A percentile compares a stretch with the other conserved stretches of the same genome.
Conservation (phyloP, 1,140 invertebrate species). For the Mylabris phalerata region DNA sequence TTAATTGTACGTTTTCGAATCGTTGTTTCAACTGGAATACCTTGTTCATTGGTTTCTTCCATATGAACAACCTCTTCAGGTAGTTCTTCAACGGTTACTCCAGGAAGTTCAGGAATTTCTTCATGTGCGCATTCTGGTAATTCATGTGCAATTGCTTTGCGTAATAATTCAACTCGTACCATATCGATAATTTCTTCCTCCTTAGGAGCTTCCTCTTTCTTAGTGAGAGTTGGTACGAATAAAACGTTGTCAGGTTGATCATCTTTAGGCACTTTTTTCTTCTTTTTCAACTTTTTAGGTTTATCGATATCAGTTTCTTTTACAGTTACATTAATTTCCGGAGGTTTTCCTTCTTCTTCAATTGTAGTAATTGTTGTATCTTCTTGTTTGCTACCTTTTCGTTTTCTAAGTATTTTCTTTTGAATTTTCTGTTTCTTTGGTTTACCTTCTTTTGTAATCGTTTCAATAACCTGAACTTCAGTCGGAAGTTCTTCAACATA, state of each 20-base stretch:
- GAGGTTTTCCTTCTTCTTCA: conserved; percentile 41
- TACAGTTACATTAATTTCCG: conserved; percentile 34
- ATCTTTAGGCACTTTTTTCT: conserved; percentile 37
- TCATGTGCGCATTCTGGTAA: conserved; percentile 22
- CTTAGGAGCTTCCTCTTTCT: conserved; percentile 15
- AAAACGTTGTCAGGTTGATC: conserved; percentile 23
- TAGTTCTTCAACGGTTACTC: conserved; percentile 34
- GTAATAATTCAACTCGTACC: conserved; percentile 1
- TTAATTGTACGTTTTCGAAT: conserved; percentile 37
- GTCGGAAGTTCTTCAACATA: conserved; percentile 23
- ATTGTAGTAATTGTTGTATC: conserved; percentile 36
- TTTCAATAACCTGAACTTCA: conserved; percentile 43
- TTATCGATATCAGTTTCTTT: conserved; percentile 38
- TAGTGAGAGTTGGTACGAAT: conserved; percentile 24
- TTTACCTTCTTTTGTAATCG: conserved; percentile 35
- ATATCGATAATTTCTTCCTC: conserved; percentile 7
- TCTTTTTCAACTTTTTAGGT: conserved; percentile 35
- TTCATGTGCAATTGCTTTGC: conserved; percentile 26
- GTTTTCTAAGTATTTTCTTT: conserved; percentile 36
- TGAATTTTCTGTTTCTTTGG: conserved; percentile 36
- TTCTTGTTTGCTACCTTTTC: conserved; percentile 28
- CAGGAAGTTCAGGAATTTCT: conserved; percentile 9
- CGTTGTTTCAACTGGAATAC: conserved; percentile 33
- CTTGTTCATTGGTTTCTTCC: conserved; percentile 29
- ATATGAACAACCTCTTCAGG: conserved; percentile 17